A percentile compares a stretch with the other conserved stretches of the same genome.
phyloP scores from a whole-genome alignment of 2,888 invertebrate species.

The Trilocha varians region DNA sequence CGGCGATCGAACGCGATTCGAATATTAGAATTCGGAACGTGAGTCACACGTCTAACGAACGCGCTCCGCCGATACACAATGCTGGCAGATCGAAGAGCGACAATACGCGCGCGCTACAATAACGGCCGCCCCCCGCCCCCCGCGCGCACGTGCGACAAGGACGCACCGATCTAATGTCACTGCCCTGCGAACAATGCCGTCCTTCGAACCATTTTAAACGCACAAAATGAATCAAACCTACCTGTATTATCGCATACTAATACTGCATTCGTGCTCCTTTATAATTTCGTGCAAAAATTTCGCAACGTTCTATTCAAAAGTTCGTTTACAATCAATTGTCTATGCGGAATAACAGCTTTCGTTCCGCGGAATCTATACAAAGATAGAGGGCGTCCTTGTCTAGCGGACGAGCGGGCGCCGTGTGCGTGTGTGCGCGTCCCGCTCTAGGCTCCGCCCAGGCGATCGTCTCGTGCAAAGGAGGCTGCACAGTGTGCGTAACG shows the following conservation, averaged over 20 bases:
- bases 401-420: conserved; percentile 54
- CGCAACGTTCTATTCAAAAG: conserved; percentile 25
- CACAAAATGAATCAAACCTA: conserved; percentile 35
- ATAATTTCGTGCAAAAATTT: conserved; percentile 20
- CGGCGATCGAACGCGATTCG: conserved; percentile 48
- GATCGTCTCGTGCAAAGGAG: conserved; percentile 40
- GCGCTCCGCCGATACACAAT: conserved; percentile 64
- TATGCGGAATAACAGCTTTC: conserved; percentile 63
- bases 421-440: conserved; percentile 59
- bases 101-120: conserved; percentile 73
- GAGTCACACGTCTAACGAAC: conserved; percentile 43
- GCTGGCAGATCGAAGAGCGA: conserved; percentile 71
- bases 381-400: conserved; percentile 66
- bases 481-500: conserved; percentile 41
- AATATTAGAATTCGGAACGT: conserved; percentile 31
- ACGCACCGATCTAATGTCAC: conserved; percentile 70
- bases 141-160: conserved; percentile 62
- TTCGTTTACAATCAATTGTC: conserved; percentile 63
- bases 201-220: conserved; percentile 36
- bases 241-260: conserved; percentile 14
- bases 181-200: conserved; percentile 70
- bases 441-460: conserved; percentile 66
- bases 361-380: conserved; percentile 67
- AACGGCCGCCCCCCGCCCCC: conserved; percentile 60
- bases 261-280: conserved; percentile 8